Base-by-base conservation (phyloP, 2,888 invertebrate genomes). In the Tuta absoluta region DNA sequence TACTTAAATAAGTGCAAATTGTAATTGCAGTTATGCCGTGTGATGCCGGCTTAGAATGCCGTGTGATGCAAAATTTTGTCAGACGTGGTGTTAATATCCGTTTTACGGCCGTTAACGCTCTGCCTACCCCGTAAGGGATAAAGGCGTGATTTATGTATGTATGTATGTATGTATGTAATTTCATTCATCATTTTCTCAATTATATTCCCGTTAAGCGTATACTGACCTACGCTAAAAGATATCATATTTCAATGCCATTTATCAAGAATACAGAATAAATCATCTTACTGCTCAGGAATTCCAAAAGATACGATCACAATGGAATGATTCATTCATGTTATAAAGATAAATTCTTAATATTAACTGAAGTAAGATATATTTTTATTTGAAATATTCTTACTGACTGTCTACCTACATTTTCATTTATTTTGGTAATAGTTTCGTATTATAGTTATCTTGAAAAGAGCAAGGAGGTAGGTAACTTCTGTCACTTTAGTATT, bases 221-320 rank as follows among this genome's bases (percentile, higher is more conserved):
- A 80, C 77, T 82, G 82, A 81, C 82, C 82, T 82, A 80, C 71
- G 77, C 49, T 69, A 79, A 76, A 67, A 69, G 68, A 66, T 63
- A 63, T 63, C 64, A 68, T 76, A 75, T 74, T 69, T 75, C 69
- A 77, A 70, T 68, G 65, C 66, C 71, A 71, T 71, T 72, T 75
- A 75, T 73, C 70, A 68, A 38, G 45, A 21, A 24, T 59, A 45
- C 38, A 38, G 49, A 53, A 65, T 65, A 65, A 65, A 63, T 65
- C 63, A 65, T 56, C 28, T 33, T 17, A 23, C 58, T 58, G 58
- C 38, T 37, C 58, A 17, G 28, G 56, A 56, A 33, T 33, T 56
- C 28, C 28, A 56, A 56, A 56, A 58, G 38, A 58, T 58, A 38
- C 4, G 12, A 58, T 58, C 38, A 58, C 58, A 58, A 58, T 58